Percentiles rank a stretch among this genome's conserved stretches.
Conservation (phyloP, 2,113 vertebrate genomes). For the Ibidorhyncha struthersii region DNA sequence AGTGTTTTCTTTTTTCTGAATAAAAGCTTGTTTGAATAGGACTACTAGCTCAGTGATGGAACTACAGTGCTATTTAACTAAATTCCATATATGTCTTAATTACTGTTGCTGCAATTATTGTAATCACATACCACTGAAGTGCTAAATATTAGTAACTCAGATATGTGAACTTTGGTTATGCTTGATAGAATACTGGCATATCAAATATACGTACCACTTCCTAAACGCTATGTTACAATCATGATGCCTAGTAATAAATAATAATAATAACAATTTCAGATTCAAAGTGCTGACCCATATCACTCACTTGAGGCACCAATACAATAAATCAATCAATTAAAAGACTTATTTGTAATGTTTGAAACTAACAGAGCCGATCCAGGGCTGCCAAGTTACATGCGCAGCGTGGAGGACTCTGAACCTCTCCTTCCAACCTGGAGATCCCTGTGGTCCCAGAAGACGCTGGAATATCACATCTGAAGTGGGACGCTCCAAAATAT, state of each 20-base stretch:
- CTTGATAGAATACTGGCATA: conserved; percentile 60
- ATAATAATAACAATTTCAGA: conserved; percentile 11
- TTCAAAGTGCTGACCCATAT: conserved; percentile 53
- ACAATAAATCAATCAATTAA: conserved; percentile 24
- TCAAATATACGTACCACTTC: conserved; percentile 52
- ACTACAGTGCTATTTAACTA: conserved; percentile 49
- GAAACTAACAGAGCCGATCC: background rate
- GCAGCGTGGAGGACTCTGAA: background rate
- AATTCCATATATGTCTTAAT: background rate
- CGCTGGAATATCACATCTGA: background rate
- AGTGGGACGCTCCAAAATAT: background rate
- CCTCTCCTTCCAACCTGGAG: background rate
- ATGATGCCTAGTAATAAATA: conserved; percentile 58
- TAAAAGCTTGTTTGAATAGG: conserved; percentile 34
- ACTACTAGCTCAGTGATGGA: conserved; percentile 49
- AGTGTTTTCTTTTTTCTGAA: background rate
- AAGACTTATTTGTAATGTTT: background rate
- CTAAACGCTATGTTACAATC: conserved; percentile 68
- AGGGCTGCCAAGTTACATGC: background rate
- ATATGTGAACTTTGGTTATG: conserved; percentile 67
- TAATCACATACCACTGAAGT: conserved; percentile 55
- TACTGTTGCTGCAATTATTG: conserved; percentile 38
- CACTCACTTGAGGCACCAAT: conserved; percentile 50
- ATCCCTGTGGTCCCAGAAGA: background rate
- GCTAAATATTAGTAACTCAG: conserved; percentile 55